Percentiles rank a stretch among this genome's conserved stretches.
Conservation (phyloP, 35 echinoderm and acorn worm species). For the Apostichopus japonicus region DNA sequence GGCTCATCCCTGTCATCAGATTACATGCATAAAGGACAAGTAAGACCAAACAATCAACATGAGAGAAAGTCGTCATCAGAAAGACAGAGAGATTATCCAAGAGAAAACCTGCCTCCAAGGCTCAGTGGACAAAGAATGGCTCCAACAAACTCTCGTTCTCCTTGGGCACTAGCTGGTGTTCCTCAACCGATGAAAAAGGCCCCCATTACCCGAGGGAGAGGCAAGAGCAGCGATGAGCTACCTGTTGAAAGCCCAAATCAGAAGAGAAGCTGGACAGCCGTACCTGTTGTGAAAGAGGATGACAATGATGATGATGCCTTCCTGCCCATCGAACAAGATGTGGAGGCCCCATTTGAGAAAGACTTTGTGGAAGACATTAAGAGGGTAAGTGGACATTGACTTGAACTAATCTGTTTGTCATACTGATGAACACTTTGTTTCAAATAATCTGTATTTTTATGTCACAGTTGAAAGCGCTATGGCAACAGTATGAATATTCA, state of each 20-base stretch:
- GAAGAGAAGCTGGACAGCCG: background rate
- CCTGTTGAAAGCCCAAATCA: background rate
- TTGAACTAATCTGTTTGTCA: too few species aligned
- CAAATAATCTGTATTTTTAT: too few species aligned
- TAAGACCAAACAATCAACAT: background rate
- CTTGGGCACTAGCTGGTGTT: slow-evolving; percentile 46
- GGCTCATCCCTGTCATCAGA: background rate
- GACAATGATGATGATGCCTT: background rate
- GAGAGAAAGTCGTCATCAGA: background rate
- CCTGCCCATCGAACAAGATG: slow-evolving; percentile 22
- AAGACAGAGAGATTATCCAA: background rate
- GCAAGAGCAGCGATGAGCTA: background rate
- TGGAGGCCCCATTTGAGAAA: slow-evolving; percentile 47
- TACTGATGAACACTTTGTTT: too few species aligned
- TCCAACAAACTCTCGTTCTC: slow-evolving; percentile 30
- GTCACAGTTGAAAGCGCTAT: too few species aligned
- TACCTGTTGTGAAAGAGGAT: background rate
- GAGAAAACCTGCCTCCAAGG: background rate
- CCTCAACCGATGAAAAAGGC: slow-evolving; percentile 1
- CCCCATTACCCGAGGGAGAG: slow-evolving; percentile 7
- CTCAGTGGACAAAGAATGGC: background rate
- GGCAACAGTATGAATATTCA: too few species aligned
- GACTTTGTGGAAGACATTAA: slow-evolving; percentile 45
- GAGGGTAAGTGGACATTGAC: slow-evolving; percentile 5
- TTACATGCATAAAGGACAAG: background rate